phyloP scores from a whole-genome alignment of 2,113 vertebrate species.

The Pseudorectes ferrugineus region DNA sequence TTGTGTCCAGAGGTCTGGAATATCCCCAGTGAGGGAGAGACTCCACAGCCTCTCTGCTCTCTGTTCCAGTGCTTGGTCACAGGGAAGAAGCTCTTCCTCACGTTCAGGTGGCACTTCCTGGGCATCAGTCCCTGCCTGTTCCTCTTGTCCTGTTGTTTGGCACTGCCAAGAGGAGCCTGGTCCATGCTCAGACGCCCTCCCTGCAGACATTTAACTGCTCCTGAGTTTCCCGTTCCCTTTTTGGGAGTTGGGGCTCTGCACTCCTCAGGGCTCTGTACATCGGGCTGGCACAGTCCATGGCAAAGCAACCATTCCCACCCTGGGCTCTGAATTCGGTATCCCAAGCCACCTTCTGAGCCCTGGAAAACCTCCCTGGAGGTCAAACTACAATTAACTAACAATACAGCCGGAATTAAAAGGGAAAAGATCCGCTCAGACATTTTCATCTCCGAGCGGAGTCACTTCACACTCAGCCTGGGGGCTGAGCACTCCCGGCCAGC shows the following conservation, averaged over 20 bases:
- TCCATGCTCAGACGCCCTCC: background rate
- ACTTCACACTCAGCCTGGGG: background rate
- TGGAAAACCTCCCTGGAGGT: background rate
- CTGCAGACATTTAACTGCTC: background rate
- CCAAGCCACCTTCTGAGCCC: background rate
- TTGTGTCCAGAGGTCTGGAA: background rate
- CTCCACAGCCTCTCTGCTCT: background rate
- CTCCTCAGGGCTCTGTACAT: background rate
- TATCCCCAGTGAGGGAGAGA: rapidly evolving
- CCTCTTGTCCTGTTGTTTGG: background rate
- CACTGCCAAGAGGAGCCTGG: background rate
- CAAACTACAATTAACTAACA: background rate
- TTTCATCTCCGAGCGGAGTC: background rate
- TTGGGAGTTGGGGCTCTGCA: background rate
- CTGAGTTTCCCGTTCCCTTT: background rate
- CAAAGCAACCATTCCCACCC: background rate
- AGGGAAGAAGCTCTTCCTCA: background rate
- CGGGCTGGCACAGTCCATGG: rapidly evolving
- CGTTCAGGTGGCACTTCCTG: background rate
- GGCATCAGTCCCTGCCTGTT: rapidly evolving
- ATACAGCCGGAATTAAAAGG: background rate
- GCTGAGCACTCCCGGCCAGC: background rate
- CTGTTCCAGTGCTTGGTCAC: background rate
- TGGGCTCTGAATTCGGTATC: background rate
- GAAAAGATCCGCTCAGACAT: background rate